Conservation (phyloP, 2,797 vertebrate genomes). For the Dermochelys coriacea region DNA sequence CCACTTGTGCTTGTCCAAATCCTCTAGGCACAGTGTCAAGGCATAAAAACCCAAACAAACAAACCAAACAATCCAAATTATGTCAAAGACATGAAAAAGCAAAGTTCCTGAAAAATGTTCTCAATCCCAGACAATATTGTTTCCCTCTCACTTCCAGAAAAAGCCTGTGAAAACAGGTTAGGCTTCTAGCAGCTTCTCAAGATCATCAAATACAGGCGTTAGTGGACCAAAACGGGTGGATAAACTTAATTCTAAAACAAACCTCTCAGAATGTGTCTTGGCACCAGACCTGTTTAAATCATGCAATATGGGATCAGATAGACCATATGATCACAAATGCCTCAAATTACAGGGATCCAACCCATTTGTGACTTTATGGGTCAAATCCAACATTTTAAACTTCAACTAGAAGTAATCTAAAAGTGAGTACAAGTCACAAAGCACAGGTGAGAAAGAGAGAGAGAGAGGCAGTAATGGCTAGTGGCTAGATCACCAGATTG, state of each 20-base stretch:
- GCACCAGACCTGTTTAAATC: not conserved
- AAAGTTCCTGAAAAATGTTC: slow-evolving; percentile 36
- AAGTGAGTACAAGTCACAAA: not conserved
- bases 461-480: too few species aligned
- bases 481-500: not conserved
- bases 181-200: slow-evolving; percentile 48
- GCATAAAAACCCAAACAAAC: not conserved
- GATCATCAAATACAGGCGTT: not conserved
- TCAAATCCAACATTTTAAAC: not conserved
- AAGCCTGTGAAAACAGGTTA: slow-evolving; percentile 28
- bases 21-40: not conserved
- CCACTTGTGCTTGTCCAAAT: not conserved
- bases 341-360: not conserved
- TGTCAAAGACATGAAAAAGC: not conserved
- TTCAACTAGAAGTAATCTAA: not conserved
- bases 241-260: not conserved
- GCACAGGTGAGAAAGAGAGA: not conserved
- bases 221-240: not conserved
- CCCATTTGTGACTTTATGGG: not conserved
- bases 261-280: not conserved
- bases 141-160: not conserved
- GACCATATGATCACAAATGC: not conserved
- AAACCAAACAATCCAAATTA: not conserved
- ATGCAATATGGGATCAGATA: not conserved
- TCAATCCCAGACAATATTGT: slow-evolving; percentile 2